Conservation (phyloP, 2,797 vertebrate genomes). For the Mormyrops boulengeri region DNA sequence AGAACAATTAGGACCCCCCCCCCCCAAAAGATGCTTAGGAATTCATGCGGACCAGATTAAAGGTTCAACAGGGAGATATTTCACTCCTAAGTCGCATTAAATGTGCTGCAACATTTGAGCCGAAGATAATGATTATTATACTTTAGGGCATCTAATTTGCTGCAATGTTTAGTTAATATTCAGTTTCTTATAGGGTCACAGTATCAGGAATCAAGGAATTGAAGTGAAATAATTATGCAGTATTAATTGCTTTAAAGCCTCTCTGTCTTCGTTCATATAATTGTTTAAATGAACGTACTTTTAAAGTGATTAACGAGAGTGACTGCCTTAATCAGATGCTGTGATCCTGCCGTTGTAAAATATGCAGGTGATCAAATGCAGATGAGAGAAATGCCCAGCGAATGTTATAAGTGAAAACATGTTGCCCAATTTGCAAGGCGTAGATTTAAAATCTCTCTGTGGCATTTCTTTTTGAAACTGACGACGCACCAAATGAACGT, state of each 20-base stretch:
- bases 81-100: slow-evolving; percentile 2
- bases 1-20: background rate
- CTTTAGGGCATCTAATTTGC: background rate
- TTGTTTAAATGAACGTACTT: slow-evolving; percentile 10
- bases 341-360: background rate
- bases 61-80: slow-evolving; percentile 8
- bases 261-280: background rate
- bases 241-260: slow-evolving; percentile 9
- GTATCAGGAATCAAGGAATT: background rate
- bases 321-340: background rate
- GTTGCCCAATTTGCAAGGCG: background rate
- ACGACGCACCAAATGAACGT: background rate
- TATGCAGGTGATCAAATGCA: background rate
- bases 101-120: background rate
- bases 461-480: background rate
- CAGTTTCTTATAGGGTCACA: background rate
- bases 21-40: background rate
- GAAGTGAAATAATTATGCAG: slow-evolving; percentile 4
- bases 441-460: background rate
- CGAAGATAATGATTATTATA: background rate
- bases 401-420: background rate
- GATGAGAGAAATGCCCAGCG: background rate
- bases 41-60: slow-evolving; percentile 15
- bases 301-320: slow-evolving; percentile 15
- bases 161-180: slow-evolving; percentile 15